Evolutionary conservation across 1,140 invertebrate genomes (phyloP).

Genomic region (Panulirus ornatus): DNA sequence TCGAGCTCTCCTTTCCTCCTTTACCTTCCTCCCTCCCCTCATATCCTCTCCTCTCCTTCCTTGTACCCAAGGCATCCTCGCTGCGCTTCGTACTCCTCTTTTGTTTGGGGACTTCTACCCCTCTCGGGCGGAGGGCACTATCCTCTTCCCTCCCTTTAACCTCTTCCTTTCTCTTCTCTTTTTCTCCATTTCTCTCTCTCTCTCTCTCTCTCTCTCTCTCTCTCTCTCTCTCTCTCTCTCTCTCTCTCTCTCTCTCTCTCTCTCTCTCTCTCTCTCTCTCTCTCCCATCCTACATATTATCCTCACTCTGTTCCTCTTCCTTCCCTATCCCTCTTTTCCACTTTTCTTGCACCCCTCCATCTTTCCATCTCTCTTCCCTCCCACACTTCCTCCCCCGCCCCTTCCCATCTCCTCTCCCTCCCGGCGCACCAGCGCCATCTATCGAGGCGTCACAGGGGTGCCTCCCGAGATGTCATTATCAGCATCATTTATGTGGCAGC

Average conservation of each 20-base stretch:
- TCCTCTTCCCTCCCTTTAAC: too few species aligned
- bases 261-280: background rate
- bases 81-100: too few species aligned
- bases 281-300: background rate
- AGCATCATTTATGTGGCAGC: constrained; percentile 68
- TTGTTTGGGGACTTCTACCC: too few species aligned
- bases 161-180: background rate
- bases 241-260: background rate
- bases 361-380: background rate
- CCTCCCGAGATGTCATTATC: constrained; percentile 71
- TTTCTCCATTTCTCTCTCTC: background rate
- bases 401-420: background rate
- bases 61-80: too few species aligned
- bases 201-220: background rate
- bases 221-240: background rate
- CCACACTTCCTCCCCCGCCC: background rate
- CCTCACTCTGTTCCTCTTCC: background rate
- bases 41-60: background rate
- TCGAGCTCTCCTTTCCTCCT: background rate
- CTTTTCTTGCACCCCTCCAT: background rate
- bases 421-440: constrained; percentile 36
- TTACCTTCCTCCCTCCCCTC: background rate
- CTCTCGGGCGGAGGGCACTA: too few species aligned
- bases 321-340: background rate
- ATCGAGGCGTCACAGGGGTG: constrained; percentile 26